A percentile compares a stretch with the other conserved stretches of the same genome.
phyloP scores from a whole-genome alignment of 2,113 vertebrate genomes.

The Agelaius phoeniceus region DNA sequence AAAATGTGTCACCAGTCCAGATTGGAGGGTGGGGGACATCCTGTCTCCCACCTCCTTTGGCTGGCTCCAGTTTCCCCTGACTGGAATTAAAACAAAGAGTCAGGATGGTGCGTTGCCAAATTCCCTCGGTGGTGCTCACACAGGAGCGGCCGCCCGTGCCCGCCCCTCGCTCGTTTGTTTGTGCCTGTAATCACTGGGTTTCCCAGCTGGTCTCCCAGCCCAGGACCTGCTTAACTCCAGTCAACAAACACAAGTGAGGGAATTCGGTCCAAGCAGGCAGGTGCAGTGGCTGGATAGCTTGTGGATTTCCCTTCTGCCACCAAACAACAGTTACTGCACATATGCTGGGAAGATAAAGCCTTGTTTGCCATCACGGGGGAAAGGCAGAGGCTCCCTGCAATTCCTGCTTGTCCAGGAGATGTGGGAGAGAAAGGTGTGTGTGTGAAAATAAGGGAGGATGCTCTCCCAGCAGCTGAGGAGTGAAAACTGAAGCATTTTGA shows the following conservation, averaged over 20 bases:
- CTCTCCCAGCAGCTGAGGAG: not conserved
- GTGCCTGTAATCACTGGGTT: conserved; percentile 15
- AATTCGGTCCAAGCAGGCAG: conserved; percentile 45
- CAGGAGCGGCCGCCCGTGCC: not conserved
- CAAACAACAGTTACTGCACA: not conserved
- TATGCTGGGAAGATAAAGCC: conserved; percentile 24
- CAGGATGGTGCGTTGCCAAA: not conserved
- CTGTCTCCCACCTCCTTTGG: conserved; percentile 45
- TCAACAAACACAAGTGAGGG: not conserved
- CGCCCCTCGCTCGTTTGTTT: not conserved
- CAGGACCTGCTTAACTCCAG: conserved; percentile 23
- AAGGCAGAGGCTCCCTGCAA: not conserved
- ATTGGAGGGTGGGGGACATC: conserved; percentile 15
- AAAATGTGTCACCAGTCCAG: conserved; percentile 12
- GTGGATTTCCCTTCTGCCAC: conserved; percentile 56
- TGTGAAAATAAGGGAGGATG: not conserved
- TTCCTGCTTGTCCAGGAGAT: not conserved
- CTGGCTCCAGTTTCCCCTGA: not conserved
- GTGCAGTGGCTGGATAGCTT: conserved; percentile 49
- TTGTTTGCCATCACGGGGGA: not conserved
- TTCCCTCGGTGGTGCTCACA: not conserved
- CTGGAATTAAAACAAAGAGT: not conserved
- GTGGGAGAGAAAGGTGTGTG: not conserved
- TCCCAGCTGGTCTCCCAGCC: conserved; percentile 47
- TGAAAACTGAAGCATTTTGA: not conserved